Base-by-base conservation (phyloP, 2,888 invertebrate species). In the Marronus borbonicus region DNA sequence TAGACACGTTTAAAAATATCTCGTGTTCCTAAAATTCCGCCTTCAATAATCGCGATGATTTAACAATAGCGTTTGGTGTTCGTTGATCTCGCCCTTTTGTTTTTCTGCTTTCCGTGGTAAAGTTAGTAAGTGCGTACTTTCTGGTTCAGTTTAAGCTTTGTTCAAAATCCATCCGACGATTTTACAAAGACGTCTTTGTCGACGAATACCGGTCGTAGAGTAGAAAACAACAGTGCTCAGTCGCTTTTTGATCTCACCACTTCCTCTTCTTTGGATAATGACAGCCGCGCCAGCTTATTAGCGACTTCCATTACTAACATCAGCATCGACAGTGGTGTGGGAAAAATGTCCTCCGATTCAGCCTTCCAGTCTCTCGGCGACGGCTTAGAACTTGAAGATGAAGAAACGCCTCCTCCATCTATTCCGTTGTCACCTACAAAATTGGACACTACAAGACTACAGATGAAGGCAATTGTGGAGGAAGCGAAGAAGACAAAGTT, bases 381-480 rank as follows among this genome's bases (percentile, higher is more conserved):
- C 79, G 88, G 87, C 31, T 81, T 88, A 20, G 88, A 88, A 81
- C 79, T 88, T 75, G 87, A 88, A 80, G 86, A 87, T 70, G 86
- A 85, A 24, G 85, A 90, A 68, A 86, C 64, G 28, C 77, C 80
- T 24, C 52, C 76, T n/a, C 77, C 83, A 84, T 82, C 88, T 17
- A 68, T 74, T 36, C 76, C 69, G 44, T 75, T 76, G 52, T 68
- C 75, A 10, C 77, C 79, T 12, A 70, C 77, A 50, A 84, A 83
- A 81, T 69, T 80, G 39, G 85, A 84, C 66, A 81, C 82, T 10
- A 81, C 83, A 8, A 83, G 92, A 84, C 91, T 93, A 84, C 92
- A 93, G 86, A 92, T 92, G 83, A 93, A 89, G 78, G 86, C 85
- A 20, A 85, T 88, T n/a, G 89, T 89, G 24, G 88, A 89, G 74